Conservation (phyloP, 2,797 vertebrate genomes). For the Cirrhinus mrigala region DNA sequence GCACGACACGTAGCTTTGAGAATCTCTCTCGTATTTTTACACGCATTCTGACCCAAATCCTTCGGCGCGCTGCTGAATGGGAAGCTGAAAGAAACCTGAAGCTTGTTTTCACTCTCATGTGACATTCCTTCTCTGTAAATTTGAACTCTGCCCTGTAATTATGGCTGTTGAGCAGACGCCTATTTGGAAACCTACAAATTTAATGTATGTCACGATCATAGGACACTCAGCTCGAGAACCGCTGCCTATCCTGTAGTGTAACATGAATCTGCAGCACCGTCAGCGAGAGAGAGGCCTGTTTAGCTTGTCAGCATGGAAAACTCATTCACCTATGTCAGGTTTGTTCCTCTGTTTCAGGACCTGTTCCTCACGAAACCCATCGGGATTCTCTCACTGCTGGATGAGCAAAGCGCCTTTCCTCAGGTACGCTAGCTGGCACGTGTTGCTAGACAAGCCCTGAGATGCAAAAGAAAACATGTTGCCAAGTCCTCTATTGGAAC, state of each 20-base stretch:
- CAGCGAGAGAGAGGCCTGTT: background rate
- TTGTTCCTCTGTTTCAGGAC: slow-evolving; percentile 65
- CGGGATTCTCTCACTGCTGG: slow-evolving; percentile 79
- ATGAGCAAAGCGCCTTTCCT: slow-evolving; percentile 82
- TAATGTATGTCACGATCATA: background rate
- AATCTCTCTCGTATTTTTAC: slow-evolving; percentile 3
- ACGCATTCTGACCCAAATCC: background rate
- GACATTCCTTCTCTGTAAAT: slow-evolving; percentile 3
- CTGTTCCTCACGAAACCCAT: slow-evolving; percentile 78
- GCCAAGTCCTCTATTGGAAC: background rate
- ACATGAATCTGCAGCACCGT: background rate
- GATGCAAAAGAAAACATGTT: background rate
- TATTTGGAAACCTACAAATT: slow-evolving; percentile 24
- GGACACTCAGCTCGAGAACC: background rate
- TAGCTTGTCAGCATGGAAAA: slow-evolving; percentile 8
- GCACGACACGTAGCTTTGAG: slow-evolving; percentile 9
- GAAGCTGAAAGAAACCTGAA: background rate
- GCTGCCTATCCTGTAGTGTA: background rate
- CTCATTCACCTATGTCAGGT: background rate
- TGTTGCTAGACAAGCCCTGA: background rate
- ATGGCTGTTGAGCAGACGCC: slow-evolving; percentile 4
- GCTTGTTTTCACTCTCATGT: background rate
- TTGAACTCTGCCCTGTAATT: slow-evolving; percentile 52
- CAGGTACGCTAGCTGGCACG: slow-evolving; percentile 63
- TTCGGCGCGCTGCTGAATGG: background rate